Percentiles rank a stretch among this genome's conserved stretches.
These are phyloP conservation scores for Chaenocephalus aceratus DNA, from an alignment of 2,113 vertebrate species.

Conservation along the genomic window DNA sequence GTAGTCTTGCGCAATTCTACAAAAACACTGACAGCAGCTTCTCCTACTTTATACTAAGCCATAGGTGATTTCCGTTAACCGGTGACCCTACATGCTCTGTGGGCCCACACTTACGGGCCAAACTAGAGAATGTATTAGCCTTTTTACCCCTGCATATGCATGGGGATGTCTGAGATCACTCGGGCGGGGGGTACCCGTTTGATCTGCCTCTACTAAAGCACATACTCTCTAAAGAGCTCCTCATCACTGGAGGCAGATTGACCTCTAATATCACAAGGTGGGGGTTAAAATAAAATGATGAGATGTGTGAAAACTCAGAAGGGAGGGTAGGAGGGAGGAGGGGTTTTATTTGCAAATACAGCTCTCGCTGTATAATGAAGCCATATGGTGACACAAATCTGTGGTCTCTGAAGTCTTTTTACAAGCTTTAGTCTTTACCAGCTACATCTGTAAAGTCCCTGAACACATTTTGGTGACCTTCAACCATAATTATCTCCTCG, in stretches of 20 bases:
- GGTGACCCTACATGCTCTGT: constrained; percentile 49
- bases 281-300: constrained; percentile 79
- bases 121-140: constrained; percentile 69
- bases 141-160: constrained; percentile 69
- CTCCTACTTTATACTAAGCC: constrained; percentile 11
- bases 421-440: constrained; percentile 79
- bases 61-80: constrained; percentile 47
- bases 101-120: constrained; percentile 56
- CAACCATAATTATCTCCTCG: constrained; percentile 62
- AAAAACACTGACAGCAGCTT: constrained; percentile 22
- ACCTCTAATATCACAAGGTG: constrained; percentile 75
- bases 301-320: constrained; percentile 63
- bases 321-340: constrained; percentile 43
- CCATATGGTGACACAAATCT: constrained; percentile 82
- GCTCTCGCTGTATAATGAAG: constrained; percentile 72
- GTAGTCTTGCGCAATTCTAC: background rate
- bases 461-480: constrained; percentile 78
- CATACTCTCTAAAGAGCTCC: constrained; percentile 66
- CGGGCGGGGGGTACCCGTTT: constrained; percentile 71
- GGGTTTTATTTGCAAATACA: constrained; percentile 53
- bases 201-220: constrained; percentile 75
- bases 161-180: constrained; percentile 69
- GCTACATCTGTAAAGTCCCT: constrained; percentile 75
- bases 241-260: constrained; percentile 75
- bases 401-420: constrained; percentile 78